These are phyloP conservation scores for Drosophila varians DNA, from an alignment of 1,140 invertebrate species.

Conservation along the genomic window DNA sequence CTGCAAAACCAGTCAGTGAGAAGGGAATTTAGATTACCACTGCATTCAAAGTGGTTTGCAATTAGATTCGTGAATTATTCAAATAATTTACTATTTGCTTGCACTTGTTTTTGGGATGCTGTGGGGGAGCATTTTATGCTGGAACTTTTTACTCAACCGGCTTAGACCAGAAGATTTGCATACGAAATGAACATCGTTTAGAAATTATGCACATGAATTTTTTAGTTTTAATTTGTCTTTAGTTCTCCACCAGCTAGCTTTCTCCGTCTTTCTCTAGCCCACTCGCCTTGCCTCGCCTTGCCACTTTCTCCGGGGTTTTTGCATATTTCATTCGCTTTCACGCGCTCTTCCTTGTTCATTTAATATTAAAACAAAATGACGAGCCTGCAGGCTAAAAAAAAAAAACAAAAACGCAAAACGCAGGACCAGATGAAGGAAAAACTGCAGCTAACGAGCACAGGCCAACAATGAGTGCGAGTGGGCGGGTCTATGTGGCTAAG, in stretches of 20 bases:
- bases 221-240: slow-evolving; percentile 73
- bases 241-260: slow-evolving; percentile 32
- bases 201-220: slow-evolving; percentile 78
- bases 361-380: slow-evolving; percentile 80
- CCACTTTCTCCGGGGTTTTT: slow-evolving; percentile 39
- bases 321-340: slow-evolving; percentile 69
- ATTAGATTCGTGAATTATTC: slow-evolving; percentile 18
- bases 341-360: slow-evolving; percentile 71
- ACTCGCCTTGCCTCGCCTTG: slow-evolving; percentile 11
- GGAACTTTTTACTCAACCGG: slow-evolving; percentile 14
- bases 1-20: not conserved
- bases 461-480: slow-evolving; percentile 55
- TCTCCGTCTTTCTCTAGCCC: slow-evolving; percentile 15
- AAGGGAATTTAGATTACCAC: not conserved
- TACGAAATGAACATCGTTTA: slow-evolving; percentile 72
- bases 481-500: no score
- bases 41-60: slow-evolving; percentile 1
- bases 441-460: slow-evolving; percentile 27
- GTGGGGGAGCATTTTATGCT: not conserved
- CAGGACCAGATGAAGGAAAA: slow-evolving; percentile 32
- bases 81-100: not conserved
- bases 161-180: slow-evolving; percentile 62
- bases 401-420: not conserved
- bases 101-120: not conserved
- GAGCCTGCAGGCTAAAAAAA: slow-evolving; percentile 59